Evolutionary conservation across 2,113 vertebrate genomes (phyloP).

Genomic region (Elephas maximus): DNA sequence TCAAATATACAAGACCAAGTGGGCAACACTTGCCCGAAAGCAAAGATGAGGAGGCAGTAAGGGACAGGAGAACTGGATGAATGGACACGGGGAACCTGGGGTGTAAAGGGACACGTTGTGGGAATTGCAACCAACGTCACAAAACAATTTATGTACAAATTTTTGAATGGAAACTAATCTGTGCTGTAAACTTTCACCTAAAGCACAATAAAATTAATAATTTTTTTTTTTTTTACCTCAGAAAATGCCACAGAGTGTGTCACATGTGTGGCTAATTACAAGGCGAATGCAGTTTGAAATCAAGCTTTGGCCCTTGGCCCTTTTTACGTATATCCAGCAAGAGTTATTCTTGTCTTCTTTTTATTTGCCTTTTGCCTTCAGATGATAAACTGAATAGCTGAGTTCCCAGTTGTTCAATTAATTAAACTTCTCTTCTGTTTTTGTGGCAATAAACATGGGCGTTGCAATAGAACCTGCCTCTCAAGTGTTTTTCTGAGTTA

Average conservation of each 20-base stretch:
- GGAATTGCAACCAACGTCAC: no score
- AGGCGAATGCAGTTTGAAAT: not conserved
- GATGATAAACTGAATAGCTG: conserved; percentile 77
- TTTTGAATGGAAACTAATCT: no score
- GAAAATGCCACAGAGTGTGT: not conserved
- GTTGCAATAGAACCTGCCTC: conserved; percentile 5
- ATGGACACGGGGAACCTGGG: no score
- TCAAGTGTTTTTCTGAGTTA: conserved; percentile 53
- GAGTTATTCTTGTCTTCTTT: conserved; percentile 65
- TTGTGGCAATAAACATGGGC: conserved; percentile 55
- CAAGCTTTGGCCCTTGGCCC: conserved; percentile 12
- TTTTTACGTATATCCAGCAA: conserved; percentile 1
- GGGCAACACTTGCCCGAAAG: no score
- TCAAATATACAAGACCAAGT: no score
- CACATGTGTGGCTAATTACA: not conserved
- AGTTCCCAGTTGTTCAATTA: conserved; percentile 76
- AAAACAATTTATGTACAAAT: no score
- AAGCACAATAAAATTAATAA: no score
- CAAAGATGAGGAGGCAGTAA: no score
- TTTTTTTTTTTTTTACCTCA: not conserved
- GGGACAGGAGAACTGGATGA: no score
- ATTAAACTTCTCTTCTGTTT: conserved; percentile 66
- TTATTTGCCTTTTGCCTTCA: conserved; percentile 65
- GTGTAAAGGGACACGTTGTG: no score
- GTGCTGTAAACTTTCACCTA: no score